Percentiles rank a stretch among this genome's conserved stretches.
Conservation (phyloP, 2,797 vertebrate genomes). For the Coregonus suidteri region DNA sequence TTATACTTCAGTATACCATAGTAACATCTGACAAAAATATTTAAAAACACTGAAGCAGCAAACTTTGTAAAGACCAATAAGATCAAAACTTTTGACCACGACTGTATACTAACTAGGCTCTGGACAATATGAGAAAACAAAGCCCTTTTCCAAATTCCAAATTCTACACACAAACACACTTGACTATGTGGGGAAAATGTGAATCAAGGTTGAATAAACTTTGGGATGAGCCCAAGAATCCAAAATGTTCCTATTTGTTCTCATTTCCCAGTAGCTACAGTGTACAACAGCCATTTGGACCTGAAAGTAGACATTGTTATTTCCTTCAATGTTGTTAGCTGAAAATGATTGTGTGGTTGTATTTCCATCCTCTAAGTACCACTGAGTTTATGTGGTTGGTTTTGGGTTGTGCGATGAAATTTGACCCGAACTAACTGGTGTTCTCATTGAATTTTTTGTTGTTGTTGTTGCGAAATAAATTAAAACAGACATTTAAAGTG, state of each 20-base stretch:
- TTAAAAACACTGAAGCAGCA: no score
- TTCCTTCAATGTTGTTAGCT: constrained; percentile 21
- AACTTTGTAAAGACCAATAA: no score
- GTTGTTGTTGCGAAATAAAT: background rate
- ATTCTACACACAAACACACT: constrained; percentile 28
- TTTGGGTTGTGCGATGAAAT: constrained; percentile 40
- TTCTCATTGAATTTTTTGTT: background rate
- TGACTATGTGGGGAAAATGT: constrained; percentile 30
- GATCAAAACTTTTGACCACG: no score
- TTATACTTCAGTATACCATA: no score
- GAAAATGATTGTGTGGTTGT: constrained; percentile 46
- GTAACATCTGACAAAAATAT: no score
- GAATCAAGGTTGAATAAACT: constrained; percentile 32
- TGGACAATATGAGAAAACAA: constrained; percentile 23
- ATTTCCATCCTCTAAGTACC: constrained; percentile 8
- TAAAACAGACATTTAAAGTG: background rate
- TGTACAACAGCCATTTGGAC: constrained; percentile 46
- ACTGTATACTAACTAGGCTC: background rate
- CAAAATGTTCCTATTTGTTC: constrained; percentile 12
- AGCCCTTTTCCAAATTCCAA: constrained; percentile 5
- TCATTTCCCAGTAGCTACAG: constrained; percentile 36
- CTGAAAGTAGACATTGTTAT: constrained; percentile 48
- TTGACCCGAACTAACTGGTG: constrained; percentile 2
- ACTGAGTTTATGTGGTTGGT: constrained; percentile 17
- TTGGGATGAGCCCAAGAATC: constrained; percentile 39